These are phyloP conservation scores for Plecturocebus donacophilus DNA, from an alignment of 2,113 vertebrate species.

Conservation along the genomic window DNA sequence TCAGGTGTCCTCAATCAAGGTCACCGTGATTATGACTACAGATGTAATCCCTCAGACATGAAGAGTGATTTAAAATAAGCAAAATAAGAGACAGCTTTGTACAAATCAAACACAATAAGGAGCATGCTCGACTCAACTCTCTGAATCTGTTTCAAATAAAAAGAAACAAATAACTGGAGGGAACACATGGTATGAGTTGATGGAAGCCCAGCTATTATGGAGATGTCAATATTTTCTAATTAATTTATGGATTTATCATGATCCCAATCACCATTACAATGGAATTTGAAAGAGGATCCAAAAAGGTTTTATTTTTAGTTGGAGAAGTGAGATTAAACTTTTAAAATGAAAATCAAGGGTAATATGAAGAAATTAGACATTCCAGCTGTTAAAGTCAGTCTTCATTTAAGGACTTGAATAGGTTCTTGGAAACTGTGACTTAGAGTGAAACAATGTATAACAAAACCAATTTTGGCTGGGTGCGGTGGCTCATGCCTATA, in stretches of 20 bases:
- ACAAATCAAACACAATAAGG: background rate
- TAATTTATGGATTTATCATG: background rate
- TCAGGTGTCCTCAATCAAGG: background rate
- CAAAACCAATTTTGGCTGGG: background rate
- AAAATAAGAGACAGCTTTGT: background rate
- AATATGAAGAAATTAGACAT: background rate
- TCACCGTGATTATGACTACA: background rate
- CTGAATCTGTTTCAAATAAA: background rate
- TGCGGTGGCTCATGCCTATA: too few relatives aligned
- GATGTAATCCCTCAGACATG: background rate
- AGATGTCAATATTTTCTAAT: background rate
- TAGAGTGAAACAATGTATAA: background rate
- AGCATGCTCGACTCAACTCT: background rate
- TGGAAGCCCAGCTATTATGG: background rate
- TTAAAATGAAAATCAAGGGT: conserved; percentile 25
- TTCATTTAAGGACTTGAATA: background rate
- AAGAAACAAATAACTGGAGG: background rate
- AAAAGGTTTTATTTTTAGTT: background rate
- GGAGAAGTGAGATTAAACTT: background rate
- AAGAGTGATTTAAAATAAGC: background rate
- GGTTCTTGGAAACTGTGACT: background rate
- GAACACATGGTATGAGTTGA: background rate
- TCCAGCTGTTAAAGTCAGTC: background rate
- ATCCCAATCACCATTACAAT: background rate
- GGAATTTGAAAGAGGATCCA: conserved; percentile 16